Conservation (phyloP, 1,140 invertebrate species). For the Leptopilina boulardi region DNA sequence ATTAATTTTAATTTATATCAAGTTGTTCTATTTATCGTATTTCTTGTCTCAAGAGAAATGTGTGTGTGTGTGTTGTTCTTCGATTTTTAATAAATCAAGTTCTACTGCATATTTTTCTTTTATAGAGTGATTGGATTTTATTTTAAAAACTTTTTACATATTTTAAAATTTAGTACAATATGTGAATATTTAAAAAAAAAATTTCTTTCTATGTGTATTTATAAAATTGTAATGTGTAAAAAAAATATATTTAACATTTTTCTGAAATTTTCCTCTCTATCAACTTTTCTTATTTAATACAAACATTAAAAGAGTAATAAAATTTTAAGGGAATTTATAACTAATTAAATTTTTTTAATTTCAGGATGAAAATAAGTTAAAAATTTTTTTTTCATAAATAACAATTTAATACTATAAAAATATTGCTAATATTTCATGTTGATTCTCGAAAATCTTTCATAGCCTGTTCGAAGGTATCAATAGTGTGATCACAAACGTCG, state of each 20-base stretch:
- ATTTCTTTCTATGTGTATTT: not conserved
- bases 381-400: no score
- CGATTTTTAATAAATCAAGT: constrained; percentile 21
- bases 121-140: not conserved
- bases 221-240: no score
- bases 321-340: no score
- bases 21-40: not conserved
- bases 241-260: not conserved
- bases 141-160: not conserved
- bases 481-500: constrained; percentile 27
- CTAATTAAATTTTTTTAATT: no score
- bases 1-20: not conserved
- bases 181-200: no score
- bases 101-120: not conserved
- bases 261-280: no score
- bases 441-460: not conserved
- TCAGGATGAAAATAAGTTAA: no score
- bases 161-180: not conserved
- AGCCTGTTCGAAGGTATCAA: not conserved
- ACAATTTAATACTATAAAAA: not conserved
- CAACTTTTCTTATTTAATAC: no score
- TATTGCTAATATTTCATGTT: not conserved
- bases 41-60: not conserved
- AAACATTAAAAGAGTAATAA: no score
- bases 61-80: not conserved